Base-by-base conservation (phyloP, 1,140 invertebrate genomes). In the Drosophila nikananu region DNA sequence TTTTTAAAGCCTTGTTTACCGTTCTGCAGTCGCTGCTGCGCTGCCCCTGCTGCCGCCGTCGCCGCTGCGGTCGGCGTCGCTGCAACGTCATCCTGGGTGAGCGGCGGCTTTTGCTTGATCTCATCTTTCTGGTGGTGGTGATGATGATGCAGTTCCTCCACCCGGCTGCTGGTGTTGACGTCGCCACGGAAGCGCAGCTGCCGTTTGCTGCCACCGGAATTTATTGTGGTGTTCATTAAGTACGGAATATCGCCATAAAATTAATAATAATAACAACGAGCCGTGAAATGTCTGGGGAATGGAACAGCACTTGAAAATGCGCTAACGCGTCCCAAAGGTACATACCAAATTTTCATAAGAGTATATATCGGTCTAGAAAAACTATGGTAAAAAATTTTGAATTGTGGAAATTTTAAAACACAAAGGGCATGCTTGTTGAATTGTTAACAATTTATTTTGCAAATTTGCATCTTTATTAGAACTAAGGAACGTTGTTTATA, bases 111-210 rank as follows among this genome's bases (percentile, higher is more conserved):
- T 51, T 64, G 62, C 51, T 75, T 80, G 27, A 65, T 83, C 27
- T 64, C 66, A 41, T 86, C 82, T 46, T 49, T 49, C 8, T 75
- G 42, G 25, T 54, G 51, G 39, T 66, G 66, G 3, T 52, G 49
- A 52, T 44, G 64, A 8, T 61, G 62, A 41, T 72, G 74, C n/a
- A 87, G 74, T 10, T 84, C 84, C 39, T 83, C 84, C n/a, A 87
- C 70, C 2, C 81, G 77, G 41, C 63, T 84, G 23, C 35, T 44
- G 42, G 17, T 27, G 13, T 32, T 84, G 27, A 81, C 44, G 35
- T 87, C 84, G 23, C 84, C 77, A 15, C 84, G 84, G 32, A 89
- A 87, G 13, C 84, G 84, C 49, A 87, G 61, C 42, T 87, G 84
- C 21, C 81, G 72, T 55, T 81, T 89, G 54, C 35, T 44, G 72